Evolutionary conservation across 2,888 invertebrate species (phyloP).

Genomic region (Polymixis flavicincta): DNA sequence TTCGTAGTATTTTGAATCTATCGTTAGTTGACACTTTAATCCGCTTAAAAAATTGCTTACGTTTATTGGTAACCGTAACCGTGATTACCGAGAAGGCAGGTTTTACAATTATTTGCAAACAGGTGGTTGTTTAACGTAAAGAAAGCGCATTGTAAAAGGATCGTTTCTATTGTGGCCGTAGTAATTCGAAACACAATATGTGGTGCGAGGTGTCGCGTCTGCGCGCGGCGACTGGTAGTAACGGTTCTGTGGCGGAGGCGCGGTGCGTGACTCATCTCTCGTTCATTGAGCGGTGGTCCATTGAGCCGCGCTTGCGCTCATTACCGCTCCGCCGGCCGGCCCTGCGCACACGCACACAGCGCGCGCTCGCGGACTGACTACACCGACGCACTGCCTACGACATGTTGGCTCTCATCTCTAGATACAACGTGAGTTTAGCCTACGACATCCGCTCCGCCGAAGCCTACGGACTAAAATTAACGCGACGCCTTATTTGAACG

Average conservation of each 20-base stretch:
- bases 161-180: conserved; percentile 67
- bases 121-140: conserved; percentile 62
- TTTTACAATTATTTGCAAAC: conserved; percentile 72
- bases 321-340: conserved; percentile 90
- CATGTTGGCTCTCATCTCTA: conserved; percentile 84
- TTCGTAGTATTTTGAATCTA: neutral
- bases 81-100: conserved; percentile 51
- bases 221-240: conserved; percentile 77
- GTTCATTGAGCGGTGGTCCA: conserved; percentile 86
- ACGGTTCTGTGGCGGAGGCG: conserved; percentile 87
- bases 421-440: conserved; percentile 87
- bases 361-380: conserved; percentile 84
- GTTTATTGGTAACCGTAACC: conserved; percentile 16
- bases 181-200: conserved; percentile 81
- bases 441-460: conserved; percentile 83
- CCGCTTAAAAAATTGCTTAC: conserved; percentile 36
- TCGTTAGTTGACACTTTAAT: conserved; percentile 27
- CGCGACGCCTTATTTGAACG: conserved; percentile 67
- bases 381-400: conserved; percentile 86
- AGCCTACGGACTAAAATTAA: conserved; percentile 72
- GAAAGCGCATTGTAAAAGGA: conserved; percentile 50
- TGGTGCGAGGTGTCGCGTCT: conserved; percentile 79
- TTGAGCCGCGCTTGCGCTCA: conserved; percentile 89
- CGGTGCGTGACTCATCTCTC: conserved; percentile 88
- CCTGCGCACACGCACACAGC: conserved; percentile 87